Evolutionary conservation across 2,888 invertebrate species (phyloP).

Genomic region (Nebria salina): DNA sequence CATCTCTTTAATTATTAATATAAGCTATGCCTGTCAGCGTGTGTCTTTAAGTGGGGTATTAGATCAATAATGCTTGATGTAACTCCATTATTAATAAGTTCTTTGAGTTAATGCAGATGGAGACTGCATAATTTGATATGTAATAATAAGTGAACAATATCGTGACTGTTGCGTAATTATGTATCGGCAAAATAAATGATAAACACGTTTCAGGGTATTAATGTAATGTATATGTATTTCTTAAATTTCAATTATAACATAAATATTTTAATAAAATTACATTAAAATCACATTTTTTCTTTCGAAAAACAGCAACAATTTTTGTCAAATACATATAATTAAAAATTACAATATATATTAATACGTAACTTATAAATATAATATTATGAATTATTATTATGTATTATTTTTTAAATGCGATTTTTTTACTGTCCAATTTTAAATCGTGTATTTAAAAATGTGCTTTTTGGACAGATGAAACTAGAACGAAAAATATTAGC

Average conservation of each 20-base stretch:
- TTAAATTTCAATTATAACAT: slow-evolving; percentile 40
- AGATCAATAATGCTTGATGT: no score
- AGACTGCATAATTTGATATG: no score
- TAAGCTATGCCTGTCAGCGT: no score
- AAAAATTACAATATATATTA: slow-evolving; percentile 31
- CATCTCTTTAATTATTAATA: no score
- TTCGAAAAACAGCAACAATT: slow-evolving; percentile 37
- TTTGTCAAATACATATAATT: slow-evolving; percentile 37
- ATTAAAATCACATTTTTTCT: slow-evolving; percentile 42
- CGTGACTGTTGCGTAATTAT: not conserved
- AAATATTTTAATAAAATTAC: slow-evolving; percentile 42
- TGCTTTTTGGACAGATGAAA: slow-evolving; percentile 35
- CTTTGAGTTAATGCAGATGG: no score
- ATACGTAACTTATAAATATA: not conserved
- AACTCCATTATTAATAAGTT: no score
- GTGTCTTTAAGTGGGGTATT: no score
- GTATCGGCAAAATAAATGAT: not conserved
- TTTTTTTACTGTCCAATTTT: slow-evolving; percentile 33
- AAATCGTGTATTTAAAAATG: slow-evolving; percentile 39
- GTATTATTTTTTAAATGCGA: slow-evolving; percentile 31
- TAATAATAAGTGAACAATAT: no score
- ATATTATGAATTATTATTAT: slow-evolving; percentile 3
- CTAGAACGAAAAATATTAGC: not conserved
- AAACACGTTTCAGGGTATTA: slow-evolving; percentile 21
- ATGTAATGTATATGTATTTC: slow-evolving; percentile 29